These are phyloP conservation scores for Psammodynastes pulverulentus DNA, from an alignment of 2,113 vertebrate species.

Conservation along the genomic window DNA sequence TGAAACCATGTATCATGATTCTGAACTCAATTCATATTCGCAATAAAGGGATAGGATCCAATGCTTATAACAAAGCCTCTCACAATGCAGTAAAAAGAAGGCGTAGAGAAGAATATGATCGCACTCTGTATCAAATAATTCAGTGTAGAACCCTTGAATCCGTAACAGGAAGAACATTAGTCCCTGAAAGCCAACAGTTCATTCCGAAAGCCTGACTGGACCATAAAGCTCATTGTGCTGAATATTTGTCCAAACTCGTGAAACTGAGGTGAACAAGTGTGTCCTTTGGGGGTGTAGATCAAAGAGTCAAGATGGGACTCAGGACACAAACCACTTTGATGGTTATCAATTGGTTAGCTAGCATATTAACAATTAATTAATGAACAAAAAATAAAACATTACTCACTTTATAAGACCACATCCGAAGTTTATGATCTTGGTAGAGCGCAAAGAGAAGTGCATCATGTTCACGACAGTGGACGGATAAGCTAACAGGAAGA, in stretches of 20 bases:
- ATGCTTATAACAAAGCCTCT: background rate
- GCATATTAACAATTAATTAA: background rate
- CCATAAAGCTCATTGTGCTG: background rate
- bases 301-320: background rate
- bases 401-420: conserved; percentile 92
- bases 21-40: background rate
- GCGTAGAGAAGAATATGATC: background rate
- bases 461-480: conserved; percentile 83
- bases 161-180: background rate
- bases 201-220: background rate
- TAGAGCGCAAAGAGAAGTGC: conserved; percentile 90
- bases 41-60: too few species aligned
- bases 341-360: background rate
- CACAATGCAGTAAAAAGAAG: background rate
- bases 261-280: background rate
- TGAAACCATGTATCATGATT: background rate
- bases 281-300: background rate
- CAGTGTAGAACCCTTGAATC: too few species aligned
- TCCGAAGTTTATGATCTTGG: conserved; percentile 90
- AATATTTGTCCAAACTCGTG: background rate
- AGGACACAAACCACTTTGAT: background rate
- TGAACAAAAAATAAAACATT: background rate
- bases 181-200: background rate
- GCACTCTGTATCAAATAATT: background rate
- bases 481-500: conserved; percentile 80